Evolutionary conservation across 2,888 invertebrate genomes (phyloP), one percentile per base, ranked within the genome.

Genomic region (Phortica magna): DNA sequence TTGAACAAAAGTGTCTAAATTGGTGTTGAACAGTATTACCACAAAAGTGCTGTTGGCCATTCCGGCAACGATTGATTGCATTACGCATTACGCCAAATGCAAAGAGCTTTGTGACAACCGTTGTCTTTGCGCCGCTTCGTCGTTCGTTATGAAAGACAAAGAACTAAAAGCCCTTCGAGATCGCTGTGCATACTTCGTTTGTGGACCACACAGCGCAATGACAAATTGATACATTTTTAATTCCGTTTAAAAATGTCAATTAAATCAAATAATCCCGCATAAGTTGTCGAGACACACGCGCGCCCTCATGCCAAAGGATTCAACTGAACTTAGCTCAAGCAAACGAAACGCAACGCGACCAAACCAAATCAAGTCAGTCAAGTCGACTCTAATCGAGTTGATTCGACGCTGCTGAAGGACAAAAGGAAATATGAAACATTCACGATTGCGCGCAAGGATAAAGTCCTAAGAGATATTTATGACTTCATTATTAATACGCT

Each of bases 1-100:
- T 90, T 89, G 89, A 89, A 90, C 88, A 85, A 90, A 31, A 89
- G 91, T 90, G 90, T 90, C 88, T 88, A 90, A 91, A 91, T 91
- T 91, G 91, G 90, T 90, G 90, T 91, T 90, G 90, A 89, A 84
- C 89, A 88, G 89, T 88, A 90, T 90, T 89, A 89, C 84, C 87
- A 83, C 83, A 83, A 84, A 82, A 77, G 84, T 80, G 79, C 75
- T 22, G 41, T n/a, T 0, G 2, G 12, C 7, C 7, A 2, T 48
- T 6, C 39, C 9, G 3, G 31, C 2, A 31, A 4, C 31, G 31
- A 31, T 31, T 4, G 31, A 31, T 31, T 31, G 31, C 31, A 31
- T 31, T 31, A 4, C 31, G 31, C 31, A 31, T 31, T 31, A 31
- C 64, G 39, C 0, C 39, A 14, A 64, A 64, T 64, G 64, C 64